Evolutionary conservation across 2,888 invertebrate species (phyloP).

Genomic region (Melieria picta): DNA sequence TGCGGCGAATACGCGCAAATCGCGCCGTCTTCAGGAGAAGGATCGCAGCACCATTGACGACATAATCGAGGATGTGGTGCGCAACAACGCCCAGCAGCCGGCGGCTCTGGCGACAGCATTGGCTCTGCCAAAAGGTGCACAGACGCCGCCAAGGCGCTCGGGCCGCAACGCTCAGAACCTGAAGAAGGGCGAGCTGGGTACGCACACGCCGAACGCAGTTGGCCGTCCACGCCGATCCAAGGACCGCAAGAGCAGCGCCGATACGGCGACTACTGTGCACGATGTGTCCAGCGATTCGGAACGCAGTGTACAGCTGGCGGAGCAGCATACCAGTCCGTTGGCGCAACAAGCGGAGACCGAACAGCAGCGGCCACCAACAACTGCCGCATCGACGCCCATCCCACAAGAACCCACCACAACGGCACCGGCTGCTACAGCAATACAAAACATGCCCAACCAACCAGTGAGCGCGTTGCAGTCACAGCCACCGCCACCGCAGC

Average conservation of each 20-base stretch:
- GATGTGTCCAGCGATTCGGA: constrained; percentile 34
- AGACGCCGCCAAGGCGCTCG: constrained; percentile 64
- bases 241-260: constrained; percentile 74
- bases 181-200: constrained; percentile 48
- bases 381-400: constrained; percentile 24
- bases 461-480: constrained; percentile 12
- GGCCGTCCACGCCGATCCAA: constrained; percentile 72
- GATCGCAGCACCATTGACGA: constrained; percentile 86
- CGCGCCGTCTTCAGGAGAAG: constrained; percentile 81
- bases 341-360: constrained; percentile 3
- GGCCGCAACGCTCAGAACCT: constrained; percentile 65
- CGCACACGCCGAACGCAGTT: constrained; percentile 43
- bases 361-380: constrained; percentile 24
- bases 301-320: constrained; percentile 18
- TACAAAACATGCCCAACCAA: constrained; percentile 21
- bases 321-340: constrained; percentile 38
- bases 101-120: constrained; percentile 23
- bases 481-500: constrained; percentile 4
- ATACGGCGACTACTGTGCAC: constrained; percentile 67
- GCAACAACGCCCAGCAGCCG: constrained; percentile 70
- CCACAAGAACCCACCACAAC: constrained; percentile 22
- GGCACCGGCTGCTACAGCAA: constrained; percentile 31
- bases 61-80: constrained; percentile 88
- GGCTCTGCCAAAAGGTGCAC: constrained; percentile 58
- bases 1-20: constrained; percentile 77